Percentiles rank a stretch among this genome's conserved stretches.
Evolutionary conservation across 2,113 vertebrate species (phyloP).

Genomic region (Probosciger aterrimus): DNA sequence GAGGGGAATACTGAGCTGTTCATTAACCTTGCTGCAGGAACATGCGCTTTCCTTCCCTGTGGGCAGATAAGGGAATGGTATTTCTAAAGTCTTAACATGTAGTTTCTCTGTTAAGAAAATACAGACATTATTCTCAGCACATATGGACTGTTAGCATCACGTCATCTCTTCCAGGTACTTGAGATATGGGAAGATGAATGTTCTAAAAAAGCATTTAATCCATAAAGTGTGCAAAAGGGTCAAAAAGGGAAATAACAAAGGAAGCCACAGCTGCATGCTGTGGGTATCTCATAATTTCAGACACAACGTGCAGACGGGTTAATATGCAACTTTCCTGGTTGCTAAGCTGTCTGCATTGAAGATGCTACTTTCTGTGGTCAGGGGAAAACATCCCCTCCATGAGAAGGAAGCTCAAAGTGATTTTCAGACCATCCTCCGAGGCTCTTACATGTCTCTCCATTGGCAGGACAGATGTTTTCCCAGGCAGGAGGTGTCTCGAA

Average conservation of each 20-base stretch:
- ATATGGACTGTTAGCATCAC: accelerated
- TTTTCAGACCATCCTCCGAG: not conserved
- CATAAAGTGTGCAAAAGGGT: not conserved
- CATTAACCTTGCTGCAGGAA: not conserved
- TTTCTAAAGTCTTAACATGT: not conserved
- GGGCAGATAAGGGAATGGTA: not conserved
- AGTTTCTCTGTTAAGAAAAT: not conserved
- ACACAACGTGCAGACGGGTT: accelerated
- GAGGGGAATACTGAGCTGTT: not conserved
- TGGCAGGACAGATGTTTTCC: not conserved
- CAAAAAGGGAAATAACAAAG: not conserved
- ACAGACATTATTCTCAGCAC: not conserved
- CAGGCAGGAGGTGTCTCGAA: not conserved
- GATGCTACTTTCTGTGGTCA: not conserved
- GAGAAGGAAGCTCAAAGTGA: not conserved
- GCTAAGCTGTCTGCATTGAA: not conserved
- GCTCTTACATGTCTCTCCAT: accelerated
- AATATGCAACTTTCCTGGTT: not conserved
- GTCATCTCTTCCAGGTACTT: not conserved
- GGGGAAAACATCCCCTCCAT: not conserved
- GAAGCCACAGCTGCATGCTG: not conserved
- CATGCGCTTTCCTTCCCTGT: accelerated
- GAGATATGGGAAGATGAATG: not conserved
- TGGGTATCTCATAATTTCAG: not conserved
- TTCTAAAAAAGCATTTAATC: not conserved